Conservation (phyloP, 2,888 invertebrate genomes). For the Cheiracanthium punctorium region DNA sequence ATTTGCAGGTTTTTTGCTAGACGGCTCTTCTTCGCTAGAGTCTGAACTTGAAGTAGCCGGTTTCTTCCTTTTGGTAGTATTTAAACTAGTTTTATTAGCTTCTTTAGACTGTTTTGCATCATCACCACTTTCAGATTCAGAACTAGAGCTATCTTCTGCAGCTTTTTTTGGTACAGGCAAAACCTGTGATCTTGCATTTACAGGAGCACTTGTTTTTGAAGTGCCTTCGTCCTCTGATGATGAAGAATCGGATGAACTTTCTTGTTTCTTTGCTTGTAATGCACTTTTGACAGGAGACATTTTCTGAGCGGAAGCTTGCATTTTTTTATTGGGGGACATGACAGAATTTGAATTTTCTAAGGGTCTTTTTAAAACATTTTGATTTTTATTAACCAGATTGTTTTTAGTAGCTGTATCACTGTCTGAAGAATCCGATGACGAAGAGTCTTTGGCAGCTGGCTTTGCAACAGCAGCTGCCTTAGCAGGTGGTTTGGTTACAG, state of each 20-base stretch:
- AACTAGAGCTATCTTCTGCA: slow-evolving; percentile 18
- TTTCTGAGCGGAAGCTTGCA: not conserved
- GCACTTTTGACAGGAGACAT: not conserved
- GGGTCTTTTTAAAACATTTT: not conserved
- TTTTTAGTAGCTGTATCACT: not conserved
- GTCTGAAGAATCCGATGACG: not conserved
- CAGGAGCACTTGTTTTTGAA: not conserved
- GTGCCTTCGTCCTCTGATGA: not conserved
- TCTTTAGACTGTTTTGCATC: not conserved
- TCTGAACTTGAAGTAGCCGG: slow-evolving; percentile 6
- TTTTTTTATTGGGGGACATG: not conserved
- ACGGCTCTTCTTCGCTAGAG: not conserved
- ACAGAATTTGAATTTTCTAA: not conserved
- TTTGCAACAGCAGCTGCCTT: not conserved
- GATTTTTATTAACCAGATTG: not conserved
- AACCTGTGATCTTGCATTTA: not conserved
- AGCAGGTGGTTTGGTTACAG: not conserved
- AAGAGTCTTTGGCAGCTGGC: not conserved
- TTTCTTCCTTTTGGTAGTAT: slow-evolving; percentile 18
- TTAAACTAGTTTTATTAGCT: not conserved
- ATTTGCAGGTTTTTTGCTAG: not conserved
- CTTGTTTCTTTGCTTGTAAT: not conserved
- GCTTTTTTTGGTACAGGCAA: not conserved
- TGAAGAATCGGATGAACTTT: not conserved
- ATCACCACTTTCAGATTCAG: slow-evolving; percentile 22